Conservation (phyloP, 2,888 invertebrate genomes). For the Proisotoma minuta region DNA sequence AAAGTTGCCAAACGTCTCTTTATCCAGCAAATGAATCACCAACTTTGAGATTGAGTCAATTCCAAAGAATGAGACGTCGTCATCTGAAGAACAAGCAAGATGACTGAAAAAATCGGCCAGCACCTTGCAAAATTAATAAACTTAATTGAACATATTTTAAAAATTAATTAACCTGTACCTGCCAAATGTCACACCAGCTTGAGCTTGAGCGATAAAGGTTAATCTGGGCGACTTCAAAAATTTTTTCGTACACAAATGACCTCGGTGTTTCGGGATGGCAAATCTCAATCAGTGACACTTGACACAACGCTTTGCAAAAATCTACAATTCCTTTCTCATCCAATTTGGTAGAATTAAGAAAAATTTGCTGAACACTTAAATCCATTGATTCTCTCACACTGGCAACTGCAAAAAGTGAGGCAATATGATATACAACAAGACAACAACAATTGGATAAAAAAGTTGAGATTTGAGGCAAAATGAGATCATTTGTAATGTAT, state of each 20-base stretch:
- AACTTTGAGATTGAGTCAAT: constrained; percentile 36
- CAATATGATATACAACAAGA: too few species aligned
- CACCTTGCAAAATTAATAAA: constrained; percentile 20
- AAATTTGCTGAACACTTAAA: constrained; percentile 30
- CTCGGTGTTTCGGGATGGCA: constrained; percentile 32
- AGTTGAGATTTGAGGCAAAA: too few species aligned
- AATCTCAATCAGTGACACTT: constrained; percentile 37
- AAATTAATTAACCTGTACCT: constrained; percentile 17
- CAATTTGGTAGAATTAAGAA: constrained; percentile 28
- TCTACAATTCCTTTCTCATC: constrained; percentile 36
- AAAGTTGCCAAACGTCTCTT: constrained; percentile 34
- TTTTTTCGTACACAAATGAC: constrained; percentile 36
- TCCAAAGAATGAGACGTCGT: constrained; percentile 35
- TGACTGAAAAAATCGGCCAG: constrained; percentile 36
- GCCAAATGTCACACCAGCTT: constrained; percentile 40
- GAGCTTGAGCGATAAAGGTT: constrained; percentile 33
- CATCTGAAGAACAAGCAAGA: constrained; percentile 39
- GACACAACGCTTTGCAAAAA: constrained; percentile 37
- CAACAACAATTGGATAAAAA: background rate
- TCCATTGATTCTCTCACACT: constrained; percentile 39
- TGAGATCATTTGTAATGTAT: too few species aligned
- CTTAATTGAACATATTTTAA: background rate
- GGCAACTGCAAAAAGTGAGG: constrained; percentile 18
- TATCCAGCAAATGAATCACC: constrained; percentile 25
- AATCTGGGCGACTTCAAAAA: constrained; percentile 34